phyloP scores from a whole-genome alignment of 2,113 vertebrate genomes.

The Podarcis cretensis region DNA sequence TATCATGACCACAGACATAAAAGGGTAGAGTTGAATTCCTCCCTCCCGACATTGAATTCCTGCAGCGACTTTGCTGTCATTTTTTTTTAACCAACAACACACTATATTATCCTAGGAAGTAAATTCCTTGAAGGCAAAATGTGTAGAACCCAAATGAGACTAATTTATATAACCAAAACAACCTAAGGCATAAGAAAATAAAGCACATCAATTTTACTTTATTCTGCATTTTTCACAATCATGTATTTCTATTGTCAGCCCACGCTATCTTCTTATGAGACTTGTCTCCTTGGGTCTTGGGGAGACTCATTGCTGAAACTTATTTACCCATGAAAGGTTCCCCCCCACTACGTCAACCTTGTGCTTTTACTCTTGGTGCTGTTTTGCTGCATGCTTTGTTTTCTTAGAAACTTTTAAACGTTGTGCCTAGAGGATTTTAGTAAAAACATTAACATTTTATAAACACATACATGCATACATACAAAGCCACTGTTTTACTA shows the following conservation, averaged over 20 bases:
- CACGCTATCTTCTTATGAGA: background rate
- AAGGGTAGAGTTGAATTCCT: background rate
- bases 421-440: background rate
- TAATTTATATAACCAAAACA: background rate
- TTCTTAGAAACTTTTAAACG: background rate
- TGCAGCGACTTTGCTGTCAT: background rate
- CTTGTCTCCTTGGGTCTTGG: background rate
- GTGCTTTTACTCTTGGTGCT: too few species aligned
- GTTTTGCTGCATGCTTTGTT: background rate
- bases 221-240: background rate
- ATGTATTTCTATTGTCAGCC: background rate
- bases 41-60: too few species aligned
- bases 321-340: background rate
- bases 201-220: background rate
- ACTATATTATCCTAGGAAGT: background rate
- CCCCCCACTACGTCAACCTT: background rate
- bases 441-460: background rate
- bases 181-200: background rate
- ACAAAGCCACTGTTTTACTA: conserved; percentile 34
- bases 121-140: background rate
- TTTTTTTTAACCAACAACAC: background rate
- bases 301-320: background rate
- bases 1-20: background rate
- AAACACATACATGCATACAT: background rate
- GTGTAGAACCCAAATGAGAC: background rate